These are phyloP conservation scores for Scytalopus superciliaris DNA, from an alignment of 2,113 vertebrate genomes.

Conservation along the genomic window DNA sequence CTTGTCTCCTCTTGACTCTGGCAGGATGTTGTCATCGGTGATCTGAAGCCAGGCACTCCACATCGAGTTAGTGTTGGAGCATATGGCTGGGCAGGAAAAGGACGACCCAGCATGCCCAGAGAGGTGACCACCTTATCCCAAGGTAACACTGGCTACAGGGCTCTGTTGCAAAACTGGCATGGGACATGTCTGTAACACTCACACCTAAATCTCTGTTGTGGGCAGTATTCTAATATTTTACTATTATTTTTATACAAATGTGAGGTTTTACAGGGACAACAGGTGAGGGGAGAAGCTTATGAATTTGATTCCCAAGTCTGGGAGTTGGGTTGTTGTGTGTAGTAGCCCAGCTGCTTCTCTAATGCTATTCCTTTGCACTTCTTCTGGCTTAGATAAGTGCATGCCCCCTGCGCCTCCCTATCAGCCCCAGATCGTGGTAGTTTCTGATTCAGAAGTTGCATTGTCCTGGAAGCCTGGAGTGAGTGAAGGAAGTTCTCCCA, in stretches of 20 bases:
- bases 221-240: neutral
- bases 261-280: neutral
- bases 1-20: constrained; percentile 13
- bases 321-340: neutral
- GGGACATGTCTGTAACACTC: neutral
- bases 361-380: neutral
- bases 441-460: constrained; percentile 92
- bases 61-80: constrained; percentile 88
- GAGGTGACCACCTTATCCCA: constrained; percentile 83
- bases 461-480: constrained; percentile 89
- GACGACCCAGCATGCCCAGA: constrained; percentile 85
- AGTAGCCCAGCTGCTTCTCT: neutral
- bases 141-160: constrained; percentile 70
- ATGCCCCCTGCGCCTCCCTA: constrained; percentile 84
- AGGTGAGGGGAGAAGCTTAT: neutral
- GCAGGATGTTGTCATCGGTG: constrained; percentile 85
- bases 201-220: neutral
- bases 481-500: constrained; percentile 81
- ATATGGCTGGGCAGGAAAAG: constrained; percentile 84
- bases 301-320: neutral
- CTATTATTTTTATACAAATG: neutral
- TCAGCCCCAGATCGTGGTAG: constrained; percentile 80
- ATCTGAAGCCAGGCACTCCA: constrained; percentile 82
- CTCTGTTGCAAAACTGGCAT: neutral
- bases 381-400: constrained; percentile 81